These are phyloP conservation scores for Pseudomyrmex dendroicus DNA, from an alignment of 1,140 invertebrate genomes.

Conservation along the genomic window DNA sequence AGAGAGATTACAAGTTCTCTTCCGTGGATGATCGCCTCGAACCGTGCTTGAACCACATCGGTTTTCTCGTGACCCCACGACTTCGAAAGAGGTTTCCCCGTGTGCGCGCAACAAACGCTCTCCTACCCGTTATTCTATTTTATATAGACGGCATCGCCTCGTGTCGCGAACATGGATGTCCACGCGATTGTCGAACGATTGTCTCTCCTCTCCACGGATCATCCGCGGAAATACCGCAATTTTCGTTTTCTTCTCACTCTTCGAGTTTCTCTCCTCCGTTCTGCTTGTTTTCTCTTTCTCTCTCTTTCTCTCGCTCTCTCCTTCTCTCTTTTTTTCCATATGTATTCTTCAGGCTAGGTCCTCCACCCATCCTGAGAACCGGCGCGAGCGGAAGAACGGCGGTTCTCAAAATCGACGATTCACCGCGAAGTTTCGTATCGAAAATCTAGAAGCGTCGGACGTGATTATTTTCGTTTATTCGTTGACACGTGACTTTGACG, in stretches of 20 bases:
- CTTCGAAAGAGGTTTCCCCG: constrained; percentile 42
- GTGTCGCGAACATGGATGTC: constrained; percentile 69
- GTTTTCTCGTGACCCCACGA: constrained; percentile 54
- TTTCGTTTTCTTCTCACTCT: constrained; percentile 45
- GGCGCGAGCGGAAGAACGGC: constrained; percentile 35
- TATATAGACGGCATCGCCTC: constrained; percentile 52
- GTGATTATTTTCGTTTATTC: background rate
- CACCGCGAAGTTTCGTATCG: background rate
- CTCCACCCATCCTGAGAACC: constrained; percentile 59
- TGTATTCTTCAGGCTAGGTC: constrained; percentile 41
- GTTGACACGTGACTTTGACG: background rate
- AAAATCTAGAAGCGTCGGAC: background rate
- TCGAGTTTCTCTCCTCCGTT: background rate
- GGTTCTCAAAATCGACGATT: constrained; percentile 64
- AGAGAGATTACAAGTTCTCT: constrained; percentile 56
- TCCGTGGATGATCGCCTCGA: constrained; percentile 24
- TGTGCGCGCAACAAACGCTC: constrained; percentile 16
- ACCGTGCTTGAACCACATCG: constrained; percentile 61
- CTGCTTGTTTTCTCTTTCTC: background rate
- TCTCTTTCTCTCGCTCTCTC: background rate
- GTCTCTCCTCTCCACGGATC: constrained; percentile 57
- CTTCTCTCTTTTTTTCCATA: constrained; percentile 28
- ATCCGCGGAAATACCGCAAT: constrained; percentile 39
- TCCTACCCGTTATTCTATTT: constrained; percentile 26
- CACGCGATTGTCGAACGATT: constrained; percentile 75